Percentiles rank a stretch among this genome's conserved stretches.
Conservation (phyloP, 2,888 invertebrate genomes). For the Leucania comma region DNA sequence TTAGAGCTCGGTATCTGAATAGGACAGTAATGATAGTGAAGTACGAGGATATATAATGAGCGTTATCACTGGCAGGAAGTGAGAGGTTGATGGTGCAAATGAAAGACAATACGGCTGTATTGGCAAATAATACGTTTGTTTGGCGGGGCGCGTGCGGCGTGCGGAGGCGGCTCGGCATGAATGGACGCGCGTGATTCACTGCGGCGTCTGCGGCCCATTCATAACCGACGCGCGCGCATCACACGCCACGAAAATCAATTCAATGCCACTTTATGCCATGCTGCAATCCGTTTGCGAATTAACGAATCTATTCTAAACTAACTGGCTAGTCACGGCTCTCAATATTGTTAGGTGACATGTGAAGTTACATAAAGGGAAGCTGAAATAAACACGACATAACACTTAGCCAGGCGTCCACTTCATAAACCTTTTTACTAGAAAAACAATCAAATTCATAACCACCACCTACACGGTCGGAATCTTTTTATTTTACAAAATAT, state of each 20-base stretch:
- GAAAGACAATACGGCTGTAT: conserved; percentile 81
- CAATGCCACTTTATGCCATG: conserved; percentile 71
- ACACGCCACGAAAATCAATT: conserved; percentile 72
- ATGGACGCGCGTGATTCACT: conserved; percentile 87
- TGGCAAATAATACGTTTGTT: conserved; percentile 80
- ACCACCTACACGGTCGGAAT: not conserved
- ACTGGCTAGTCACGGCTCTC: conserved; percentile 37
- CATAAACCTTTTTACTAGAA: not conserved
- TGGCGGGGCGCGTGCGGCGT: conserved; percentile 80
- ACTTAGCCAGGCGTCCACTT: not conserved
- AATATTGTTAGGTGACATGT: conserved; percentile 13
- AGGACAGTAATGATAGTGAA: conserved; percentile 64
- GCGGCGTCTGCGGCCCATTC: conserved; percentile 84
- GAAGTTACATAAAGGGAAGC: conserved; percentile 1
- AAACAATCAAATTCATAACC: not conserved
- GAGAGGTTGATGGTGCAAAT: conserved; percentile 82
- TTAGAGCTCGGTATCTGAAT: conserved; percentile 41
- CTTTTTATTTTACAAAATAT: not conserved
- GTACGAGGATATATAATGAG: conserved; percentile 64
- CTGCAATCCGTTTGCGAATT: conserved; percentile 66
- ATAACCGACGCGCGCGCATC: conserved; percentile 78
- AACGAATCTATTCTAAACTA: conserved; percentile 50
- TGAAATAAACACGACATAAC: conserved; percentile 2
- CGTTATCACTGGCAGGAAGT: conserved; percentile 81
- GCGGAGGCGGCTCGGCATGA: conserved; percentile 84